Evolutionary conservation across 2,113 vertebrate genomes (phyloP).

Genomic region (Cochlearius cochlearius): DNA sequence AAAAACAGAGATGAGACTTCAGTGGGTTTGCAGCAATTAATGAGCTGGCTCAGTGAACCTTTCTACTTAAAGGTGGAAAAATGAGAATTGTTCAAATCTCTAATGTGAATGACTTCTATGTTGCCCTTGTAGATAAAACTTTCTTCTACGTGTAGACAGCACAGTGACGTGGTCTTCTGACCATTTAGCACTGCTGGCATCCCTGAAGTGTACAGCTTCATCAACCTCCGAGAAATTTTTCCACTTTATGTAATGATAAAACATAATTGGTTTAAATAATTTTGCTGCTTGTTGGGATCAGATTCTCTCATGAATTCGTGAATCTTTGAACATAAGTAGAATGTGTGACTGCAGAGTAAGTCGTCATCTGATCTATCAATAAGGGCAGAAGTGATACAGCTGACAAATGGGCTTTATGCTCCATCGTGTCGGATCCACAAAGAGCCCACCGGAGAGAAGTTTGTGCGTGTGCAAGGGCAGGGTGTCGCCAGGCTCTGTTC

Average conservation of each 20-base stretch:
- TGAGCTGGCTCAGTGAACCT: neutral
- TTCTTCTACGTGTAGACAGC: rapidly evolving
- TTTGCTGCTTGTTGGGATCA: neutral
- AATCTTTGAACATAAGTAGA: neutral
- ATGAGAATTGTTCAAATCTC: neutral
- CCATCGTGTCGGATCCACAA: rapidly evolving
- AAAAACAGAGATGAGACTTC: neutral
- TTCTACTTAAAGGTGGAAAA: neutral
- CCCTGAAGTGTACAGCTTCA: neutral
- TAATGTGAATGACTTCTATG: neutral
- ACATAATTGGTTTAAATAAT: neutral
- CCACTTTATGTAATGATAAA: neutral
- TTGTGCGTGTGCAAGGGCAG: neutral
- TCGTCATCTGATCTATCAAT: rapidly evolving
- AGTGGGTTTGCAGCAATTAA: neutral
- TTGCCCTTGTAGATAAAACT: neutral
- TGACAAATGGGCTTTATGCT: neutral
- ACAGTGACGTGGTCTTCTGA: neutral
- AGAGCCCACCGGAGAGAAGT: neutral
- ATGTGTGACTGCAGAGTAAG: neutral
- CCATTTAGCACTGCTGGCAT: neutral
- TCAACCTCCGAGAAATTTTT: neutral
- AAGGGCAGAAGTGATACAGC: neutral
- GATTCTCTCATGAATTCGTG: neutral
- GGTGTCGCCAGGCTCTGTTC: neutral